Conservation (phyloP, 2,113 vertebrate species). For the Spilogale gracilis region DNA sequence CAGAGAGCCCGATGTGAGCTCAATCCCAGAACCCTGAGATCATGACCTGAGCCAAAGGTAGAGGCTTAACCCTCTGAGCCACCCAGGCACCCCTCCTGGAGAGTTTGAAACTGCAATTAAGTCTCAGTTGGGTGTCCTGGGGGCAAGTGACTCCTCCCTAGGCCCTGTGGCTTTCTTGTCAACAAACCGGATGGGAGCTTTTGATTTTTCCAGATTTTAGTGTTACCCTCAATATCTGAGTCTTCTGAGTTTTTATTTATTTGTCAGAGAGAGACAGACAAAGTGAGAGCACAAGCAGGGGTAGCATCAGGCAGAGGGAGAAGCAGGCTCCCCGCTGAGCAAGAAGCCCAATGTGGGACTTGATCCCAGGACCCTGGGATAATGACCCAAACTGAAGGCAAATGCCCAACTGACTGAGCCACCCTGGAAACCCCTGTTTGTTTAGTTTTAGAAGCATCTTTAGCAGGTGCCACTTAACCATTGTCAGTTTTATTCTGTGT, state of each 20-base stretch:
- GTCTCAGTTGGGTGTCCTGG: neutral
- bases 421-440: neutral
- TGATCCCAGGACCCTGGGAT: no score
- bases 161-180: neutral
- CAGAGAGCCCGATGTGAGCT: no score
- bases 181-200: neutral
- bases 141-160: neutral
- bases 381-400: no score
- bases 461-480: neutral
- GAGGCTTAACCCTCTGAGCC: no score
- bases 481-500: conserved; percentile 7
- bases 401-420: no score
- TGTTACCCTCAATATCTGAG: neutral
- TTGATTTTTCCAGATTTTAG: neutral
- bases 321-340: no score
- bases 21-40: no score
- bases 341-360: no score
- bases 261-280: no score
- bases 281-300: no score
- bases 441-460: neutral
- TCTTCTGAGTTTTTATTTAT: neutral
- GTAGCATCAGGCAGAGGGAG: no score
- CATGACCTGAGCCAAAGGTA: no score
- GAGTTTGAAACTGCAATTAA: neutral
- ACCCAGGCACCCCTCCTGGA: neutral